Evolutionary conservation across 2,113 vertebrate species (phyloP).

Genomic region (Melanerpes formicivorus): DNA sequence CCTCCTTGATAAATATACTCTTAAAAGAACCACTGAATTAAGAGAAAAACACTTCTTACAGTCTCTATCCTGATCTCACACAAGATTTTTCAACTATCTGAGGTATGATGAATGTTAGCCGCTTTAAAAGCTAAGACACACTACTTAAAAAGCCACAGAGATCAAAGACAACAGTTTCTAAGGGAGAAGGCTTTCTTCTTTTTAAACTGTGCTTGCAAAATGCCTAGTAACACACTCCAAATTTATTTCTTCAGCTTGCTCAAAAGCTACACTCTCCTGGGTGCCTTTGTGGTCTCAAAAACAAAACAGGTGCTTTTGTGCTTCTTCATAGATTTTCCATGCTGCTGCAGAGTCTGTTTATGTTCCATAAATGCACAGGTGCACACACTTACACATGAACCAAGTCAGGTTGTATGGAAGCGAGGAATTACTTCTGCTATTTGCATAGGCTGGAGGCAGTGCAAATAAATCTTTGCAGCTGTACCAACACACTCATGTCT

Average conservation of each 20-base stretch:
- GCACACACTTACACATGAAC: background rate
- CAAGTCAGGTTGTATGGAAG: background rate
- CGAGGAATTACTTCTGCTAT: background rate
- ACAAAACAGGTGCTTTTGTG: conserved; percentile 7
- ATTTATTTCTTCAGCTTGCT: background rate
- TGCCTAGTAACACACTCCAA: background rate
- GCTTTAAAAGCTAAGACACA: background rate
- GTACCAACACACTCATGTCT: background rate
- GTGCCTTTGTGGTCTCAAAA: background rate
- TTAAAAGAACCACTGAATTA: background rate
- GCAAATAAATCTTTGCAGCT: conserved; percentile 22
- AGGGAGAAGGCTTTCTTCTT: background rate
- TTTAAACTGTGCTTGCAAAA: background rate
- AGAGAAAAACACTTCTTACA: background rate
- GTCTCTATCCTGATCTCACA: background rate
- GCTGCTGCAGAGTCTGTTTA: background rate
- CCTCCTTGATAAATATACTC: background rate
- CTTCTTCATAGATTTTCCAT: background rate
- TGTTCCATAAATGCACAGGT: background rate
- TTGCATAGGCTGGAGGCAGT: background rate
- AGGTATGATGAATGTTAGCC: background rate
- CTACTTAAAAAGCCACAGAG: background rate
- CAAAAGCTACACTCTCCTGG: background rate
- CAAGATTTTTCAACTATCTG: background rate
- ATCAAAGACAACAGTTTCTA: background rate